A percentile compares a stretch with the other conserved stretches of the same genome.
Evolutionary conservation across 2,797 vertebrate species (phyloP).

Genomic region (Ataeniobius toweri): DNA sequence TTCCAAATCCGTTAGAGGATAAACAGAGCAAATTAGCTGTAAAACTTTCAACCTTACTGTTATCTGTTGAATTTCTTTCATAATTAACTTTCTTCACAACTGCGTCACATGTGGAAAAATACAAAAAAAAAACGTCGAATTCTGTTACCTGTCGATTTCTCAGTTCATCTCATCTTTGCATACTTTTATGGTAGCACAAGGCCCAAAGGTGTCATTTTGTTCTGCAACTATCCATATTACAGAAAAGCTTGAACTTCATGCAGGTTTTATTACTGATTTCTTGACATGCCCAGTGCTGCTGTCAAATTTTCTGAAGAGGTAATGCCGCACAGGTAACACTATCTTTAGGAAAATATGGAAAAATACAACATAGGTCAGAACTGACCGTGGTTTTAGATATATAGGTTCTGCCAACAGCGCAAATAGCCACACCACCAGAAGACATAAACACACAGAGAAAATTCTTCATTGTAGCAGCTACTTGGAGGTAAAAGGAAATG

Average conservation of each 20-base stretch:
- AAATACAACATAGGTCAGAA: conserved; percentile 33
- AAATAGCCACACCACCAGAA: conserved; percentile 44
- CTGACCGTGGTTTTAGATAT: conserved; percentile 43
- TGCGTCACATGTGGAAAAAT: not conserved
- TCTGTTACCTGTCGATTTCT: not conserved
- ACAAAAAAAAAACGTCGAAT: not conserved
- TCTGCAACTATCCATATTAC: not conserved
- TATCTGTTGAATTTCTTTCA: not conserved
- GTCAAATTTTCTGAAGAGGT: conserved; percentile 17
- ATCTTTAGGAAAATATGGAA: conserved; percentile 30
- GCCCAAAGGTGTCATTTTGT: not conserved
- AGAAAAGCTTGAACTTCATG: not conserved
- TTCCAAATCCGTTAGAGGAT: not conserved
- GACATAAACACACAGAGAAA: conserved; percentile 58
- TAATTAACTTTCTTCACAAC: not conserved
- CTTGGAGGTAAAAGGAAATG: conserved; percentile 63
- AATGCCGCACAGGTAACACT: not conserved
- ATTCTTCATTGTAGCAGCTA: conserved; percentile 66
- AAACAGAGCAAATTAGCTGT: not conserved
- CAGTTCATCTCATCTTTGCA: not conserved
- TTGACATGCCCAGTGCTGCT: conserved; percentile 4
- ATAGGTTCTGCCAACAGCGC: conserved; percentile 37
- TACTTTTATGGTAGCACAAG: not conserved
- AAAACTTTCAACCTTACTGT: not conserved
- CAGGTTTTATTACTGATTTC: conserved; percentile 13